Percentiles rank a stretch among this genome's conserved stretches.
phyloP scores from a whole-genome alignment of 2,888 invertebrate species.

The Calameuta idolon region DNA sequence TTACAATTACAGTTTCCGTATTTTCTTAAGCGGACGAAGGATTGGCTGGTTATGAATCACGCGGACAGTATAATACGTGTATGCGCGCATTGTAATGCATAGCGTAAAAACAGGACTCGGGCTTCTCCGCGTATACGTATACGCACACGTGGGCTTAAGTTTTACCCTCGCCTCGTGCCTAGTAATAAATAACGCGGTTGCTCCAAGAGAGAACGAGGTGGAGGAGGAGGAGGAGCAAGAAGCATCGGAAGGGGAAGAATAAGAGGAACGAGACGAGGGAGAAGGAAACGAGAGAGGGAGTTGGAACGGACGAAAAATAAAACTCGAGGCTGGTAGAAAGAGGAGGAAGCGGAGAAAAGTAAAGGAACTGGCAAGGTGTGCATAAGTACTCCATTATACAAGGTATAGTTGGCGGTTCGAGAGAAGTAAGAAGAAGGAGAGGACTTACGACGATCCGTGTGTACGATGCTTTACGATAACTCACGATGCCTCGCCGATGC shows the following conservation, averaged over 20 bases:
- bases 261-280: constrained; percentile 22
- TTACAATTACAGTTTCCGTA: constrained; percentile 62
- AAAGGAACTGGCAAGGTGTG: constrained; percentile 9
- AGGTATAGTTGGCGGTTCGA: constrained; percentile 4
- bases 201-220: constrained; percentile 22
- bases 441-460: constrained; percentile 15
- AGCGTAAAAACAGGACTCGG: constrained; percentile 38
- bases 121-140: background rate
- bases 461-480: constrained; percentile 10
- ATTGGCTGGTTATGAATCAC: constrained; percentile 59
- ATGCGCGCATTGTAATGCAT: constrained; percentile 50
- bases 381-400: constrained; percentile 16
- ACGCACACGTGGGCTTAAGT: background rate
- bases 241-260: constrained; percentile 21
- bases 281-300: constrained; percentile 4
- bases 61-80: constrained; percentile 43
- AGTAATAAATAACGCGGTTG: constrained; percentile 55
- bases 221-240: constrained; percentile 26
- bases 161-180: constrained; percentile 34
- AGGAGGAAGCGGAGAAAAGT: constrained; percentile 1
- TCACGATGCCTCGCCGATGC: constrained; percentile 18
- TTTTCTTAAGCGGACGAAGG: constrained; percentile 54
- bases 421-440: constrained; percentile 16
- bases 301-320: constrained; percentile 12
- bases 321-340: background rate